Evolutionary conservation across 2,797 vertebrate species (phyloP).

Genomic region (Choloepus didactylus): DNA sequence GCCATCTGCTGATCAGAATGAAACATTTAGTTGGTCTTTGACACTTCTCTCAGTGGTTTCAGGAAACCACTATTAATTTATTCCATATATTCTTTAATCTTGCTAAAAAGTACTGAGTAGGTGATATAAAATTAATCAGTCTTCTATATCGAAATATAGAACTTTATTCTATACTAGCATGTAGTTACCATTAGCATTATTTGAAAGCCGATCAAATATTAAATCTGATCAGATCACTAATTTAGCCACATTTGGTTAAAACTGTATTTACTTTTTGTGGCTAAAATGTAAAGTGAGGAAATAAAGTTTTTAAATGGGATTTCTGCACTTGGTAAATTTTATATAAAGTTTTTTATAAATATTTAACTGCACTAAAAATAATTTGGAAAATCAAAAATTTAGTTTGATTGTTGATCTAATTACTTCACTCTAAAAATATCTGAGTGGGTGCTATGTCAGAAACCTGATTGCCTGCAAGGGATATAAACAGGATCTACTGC

Average conservation of each 20-base stretch:
- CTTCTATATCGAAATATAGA: not conserved
- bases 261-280: slow-evolving; percentile 14
- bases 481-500: not conserved
- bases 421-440: slow-evolving; percentile 29
- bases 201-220: not conserved
- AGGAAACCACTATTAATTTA: not conserved
- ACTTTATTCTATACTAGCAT: not conserved
- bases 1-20: slow-evolving; percentile 78
- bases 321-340: not conserved
- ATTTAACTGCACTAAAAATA: not conserved
- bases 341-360: not conserved
- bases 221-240: not conserved
- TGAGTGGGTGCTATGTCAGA: not conserved
- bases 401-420: slow-evolving; percentile 1
- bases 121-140: not conserved
- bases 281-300: slow-evolving; percentile 1
- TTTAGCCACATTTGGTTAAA: slow-evolving; percentile 15
- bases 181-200: not conserved
- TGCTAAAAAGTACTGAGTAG: not conserved
- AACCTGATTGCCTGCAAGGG: not conserved
- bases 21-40: not conserved
- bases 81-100: not conserved
- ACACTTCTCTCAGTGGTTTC: not conserved
- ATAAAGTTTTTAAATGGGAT: not conserved
- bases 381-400: slow-evolving; percentile 34